Base-by-base conservation (phyloP, 1,140 invertebrate species). In the Hestina assimilis region DNA sequence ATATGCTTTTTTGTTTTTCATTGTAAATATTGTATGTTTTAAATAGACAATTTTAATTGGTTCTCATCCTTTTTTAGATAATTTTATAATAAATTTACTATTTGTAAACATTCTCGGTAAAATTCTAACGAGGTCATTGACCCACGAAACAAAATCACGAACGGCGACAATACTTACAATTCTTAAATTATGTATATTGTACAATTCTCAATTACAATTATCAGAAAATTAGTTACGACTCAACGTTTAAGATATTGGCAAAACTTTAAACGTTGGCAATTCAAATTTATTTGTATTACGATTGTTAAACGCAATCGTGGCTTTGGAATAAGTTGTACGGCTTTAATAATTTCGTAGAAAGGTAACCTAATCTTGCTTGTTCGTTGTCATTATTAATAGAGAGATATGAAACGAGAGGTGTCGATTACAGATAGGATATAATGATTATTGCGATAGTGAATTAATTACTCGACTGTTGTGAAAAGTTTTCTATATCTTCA, bases 401-500 rank as follows among this genome's bases (percentile, higher is more conserved):
- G 14, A 35, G 38, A 41, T 41, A 41, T 41, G 8, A 41, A 20
- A 41, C 15, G 7, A 14, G 5, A 17, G 31, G 31, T 35, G 31
- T 35, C 31, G 31, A 35, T 35, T 35, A 35, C 31, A 15, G 43
- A 29, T 47, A 31, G 29, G 43, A 56, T 23, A 41, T 12, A 11
- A 35, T 33, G 50, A 64, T 67, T 50, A 50, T 63, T 59, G 56
- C 48, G 75, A 81, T 78, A 74, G 58, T 55, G 47, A 64, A 63
- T 83, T 83, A 80, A 83, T 85, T 82, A 79, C 63, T 53, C 24
- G 31, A 53, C 60, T 42, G 54, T 82, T 82, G 68, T 74, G 75
- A 71, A 78, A 80, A 69, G 65, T 67, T 72, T 73, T 70, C 69
- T 72, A 79, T 83, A 81, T 79, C 74, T 85, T 81, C 73, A 80